Evolutionary conservation across 2,888 invertebrate genomes (phyloP).

Genomic region (Plagodis pulveraria): DNA sequence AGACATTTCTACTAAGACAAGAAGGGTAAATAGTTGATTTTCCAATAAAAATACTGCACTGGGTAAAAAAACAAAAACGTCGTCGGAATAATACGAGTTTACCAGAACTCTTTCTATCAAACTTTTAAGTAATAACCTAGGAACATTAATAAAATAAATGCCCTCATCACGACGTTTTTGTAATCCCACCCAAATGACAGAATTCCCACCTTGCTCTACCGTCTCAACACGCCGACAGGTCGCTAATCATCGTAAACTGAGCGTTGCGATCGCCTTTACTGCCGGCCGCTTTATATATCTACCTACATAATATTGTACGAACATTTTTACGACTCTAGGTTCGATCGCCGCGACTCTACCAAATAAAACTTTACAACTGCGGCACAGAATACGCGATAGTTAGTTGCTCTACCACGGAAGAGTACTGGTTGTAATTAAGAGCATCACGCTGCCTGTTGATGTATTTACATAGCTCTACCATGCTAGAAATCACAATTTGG

Average conservation of each 20-base stretch:
- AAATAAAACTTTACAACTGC: constrained; percentile 24
- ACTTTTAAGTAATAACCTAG: no score
- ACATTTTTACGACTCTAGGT: constrained; percentile 11
- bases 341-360: constrained; percentile 4
- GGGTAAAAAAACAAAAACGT: no score
- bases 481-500: constrained; percentile 3
- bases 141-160: no score
- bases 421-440: neutral
- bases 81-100: no score
- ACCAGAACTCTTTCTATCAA: no score
- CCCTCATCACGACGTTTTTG: no score
- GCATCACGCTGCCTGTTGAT: constrained; percentile 16
- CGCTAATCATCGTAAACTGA: constrained; percentile 8
- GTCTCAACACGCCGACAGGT: neutral
- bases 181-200: no score
- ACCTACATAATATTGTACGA: constrained; percentile 9
- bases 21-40: no score
- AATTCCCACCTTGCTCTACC: neutral
- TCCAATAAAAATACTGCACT: no score
- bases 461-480: constrained; percentile 13
- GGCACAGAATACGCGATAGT: neutral
- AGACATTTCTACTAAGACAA: no score
- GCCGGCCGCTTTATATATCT: constrained; percentile 1
- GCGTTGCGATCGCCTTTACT: constrained; percentile 9
- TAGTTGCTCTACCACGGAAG: neutral